phyloP scores from a whole-genome alignment of 2,888 invertebrate species.

The Harpalus rubripes region DNA sequence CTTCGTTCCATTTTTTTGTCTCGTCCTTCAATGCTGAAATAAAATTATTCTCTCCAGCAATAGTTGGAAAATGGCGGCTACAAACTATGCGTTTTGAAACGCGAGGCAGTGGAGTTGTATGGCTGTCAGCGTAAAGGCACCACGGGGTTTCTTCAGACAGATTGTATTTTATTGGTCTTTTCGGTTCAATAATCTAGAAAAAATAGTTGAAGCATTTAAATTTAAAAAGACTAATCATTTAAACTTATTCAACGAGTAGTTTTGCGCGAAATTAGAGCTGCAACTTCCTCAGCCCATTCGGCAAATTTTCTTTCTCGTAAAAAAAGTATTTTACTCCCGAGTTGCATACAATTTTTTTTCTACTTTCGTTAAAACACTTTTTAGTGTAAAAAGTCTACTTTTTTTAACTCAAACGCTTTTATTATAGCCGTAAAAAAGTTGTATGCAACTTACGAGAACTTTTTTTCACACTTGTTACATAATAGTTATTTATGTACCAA shows the following conservation, averaged over 20 bases:
- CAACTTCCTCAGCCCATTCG: no score
- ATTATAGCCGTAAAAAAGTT: no score
- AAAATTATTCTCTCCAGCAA: neutral
- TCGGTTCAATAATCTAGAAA: slow-evolving; percentile 36
- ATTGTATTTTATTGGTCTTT: slow-evolving; percentile 25
- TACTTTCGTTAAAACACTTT: no score
- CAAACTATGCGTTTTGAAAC: slow-evolving; percentile 54
- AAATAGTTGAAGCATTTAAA: neutral
- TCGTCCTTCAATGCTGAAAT: neutral
- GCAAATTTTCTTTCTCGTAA: no score
- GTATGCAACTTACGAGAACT: no score
- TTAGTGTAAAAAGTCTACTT: no score
- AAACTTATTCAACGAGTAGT: neutral
- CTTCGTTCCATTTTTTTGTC: neutral
- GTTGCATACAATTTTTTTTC: no score
- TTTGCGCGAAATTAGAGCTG: no score
- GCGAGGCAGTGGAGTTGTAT: neutral
- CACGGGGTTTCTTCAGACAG: slow-evolving; percentile 8
- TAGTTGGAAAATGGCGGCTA: neutral
- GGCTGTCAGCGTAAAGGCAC: neutral
- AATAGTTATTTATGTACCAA: no score
- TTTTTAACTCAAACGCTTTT: no score
- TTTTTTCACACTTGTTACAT: no score
- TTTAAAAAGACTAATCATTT: neutral
- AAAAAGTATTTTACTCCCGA: no score